Evolutionary conservation across 2,888 invertebrate genomes (phyloP).

Genomic region (Teleogryllus oceanicus): DNA sequence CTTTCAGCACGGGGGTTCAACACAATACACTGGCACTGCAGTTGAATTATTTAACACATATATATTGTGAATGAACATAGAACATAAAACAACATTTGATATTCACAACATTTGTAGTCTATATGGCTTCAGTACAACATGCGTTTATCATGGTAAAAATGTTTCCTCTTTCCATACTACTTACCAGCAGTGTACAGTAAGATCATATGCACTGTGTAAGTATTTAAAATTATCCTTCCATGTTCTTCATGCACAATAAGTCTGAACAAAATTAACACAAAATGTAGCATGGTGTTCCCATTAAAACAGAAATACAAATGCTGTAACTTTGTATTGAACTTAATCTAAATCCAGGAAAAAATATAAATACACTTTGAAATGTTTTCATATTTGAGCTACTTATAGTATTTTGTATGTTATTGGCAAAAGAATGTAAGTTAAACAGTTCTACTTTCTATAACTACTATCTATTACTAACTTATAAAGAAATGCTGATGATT

Average conservation of each 20-base stretch:
- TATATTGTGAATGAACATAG: background rate
- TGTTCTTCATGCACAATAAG: too few relatives aligned
- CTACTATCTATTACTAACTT: background rate
- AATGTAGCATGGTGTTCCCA: too few relatives aligned
- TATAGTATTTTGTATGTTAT: background rate
- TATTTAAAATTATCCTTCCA: background rate
- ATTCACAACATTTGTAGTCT: background rate
- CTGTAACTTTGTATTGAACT: too few relatives aligned
- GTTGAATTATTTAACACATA: background rate
- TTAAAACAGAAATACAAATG: too few relatives aligned
- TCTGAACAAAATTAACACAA: too few relatives aligned
- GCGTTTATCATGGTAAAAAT: background rate
- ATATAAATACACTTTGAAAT: too few relatives aligned
- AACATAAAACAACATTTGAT: background rate
- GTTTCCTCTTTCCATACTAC: background rate
- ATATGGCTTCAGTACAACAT: constrained; percentile 5
- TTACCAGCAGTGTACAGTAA: background rate
- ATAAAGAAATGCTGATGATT: background rate
- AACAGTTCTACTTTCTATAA: background rate
- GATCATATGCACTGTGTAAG: background rate
- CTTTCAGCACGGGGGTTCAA: background rate
- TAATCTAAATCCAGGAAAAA: too few relatives aligned
- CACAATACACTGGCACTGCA: background rate
- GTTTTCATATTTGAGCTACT: too few relatives aligned
- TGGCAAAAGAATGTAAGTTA: background rate